phyloP scores from a whole-genome alignment of 2,113 vertebrate genomes.

The Chloropsis cyanopogon region DNA sequence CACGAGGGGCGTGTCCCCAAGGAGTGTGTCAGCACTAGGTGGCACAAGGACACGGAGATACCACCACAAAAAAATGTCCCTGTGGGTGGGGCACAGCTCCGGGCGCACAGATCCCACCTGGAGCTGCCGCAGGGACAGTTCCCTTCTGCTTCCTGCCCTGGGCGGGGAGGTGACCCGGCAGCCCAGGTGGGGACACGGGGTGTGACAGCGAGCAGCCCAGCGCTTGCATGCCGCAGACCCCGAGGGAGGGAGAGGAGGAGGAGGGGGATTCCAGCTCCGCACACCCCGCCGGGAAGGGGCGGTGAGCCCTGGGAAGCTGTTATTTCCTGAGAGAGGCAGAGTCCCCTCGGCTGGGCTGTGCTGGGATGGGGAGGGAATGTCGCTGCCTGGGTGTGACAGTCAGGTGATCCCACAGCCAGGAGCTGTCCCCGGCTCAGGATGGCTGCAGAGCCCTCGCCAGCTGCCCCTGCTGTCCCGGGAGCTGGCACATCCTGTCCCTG shows the following conservation, averaged over 20 bases:
- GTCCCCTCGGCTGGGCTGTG: background rate
- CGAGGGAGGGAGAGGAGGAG: background rate
- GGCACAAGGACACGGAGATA: background rate
- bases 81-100: background rate
- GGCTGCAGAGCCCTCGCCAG: background rate
- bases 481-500: background rate
- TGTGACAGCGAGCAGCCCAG: background rate
- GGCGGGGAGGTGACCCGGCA: background rate
- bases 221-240: background rate
- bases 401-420: background rate
- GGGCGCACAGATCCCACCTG: background rate
- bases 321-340: background rate
- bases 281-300: background rate
- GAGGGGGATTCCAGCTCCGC: background rate
- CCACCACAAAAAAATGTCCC: background rate
- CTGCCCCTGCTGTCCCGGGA: background rate
- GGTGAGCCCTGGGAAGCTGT: background rate
- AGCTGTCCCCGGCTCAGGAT: background rate
- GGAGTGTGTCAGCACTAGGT: background rate
- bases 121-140: background rate
- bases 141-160: background rate
- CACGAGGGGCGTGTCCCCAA: rapidly evolving
- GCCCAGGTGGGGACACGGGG: background rate
- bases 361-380: background rate
- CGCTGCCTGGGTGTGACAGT: background rate